These are phyloP conservation scores for Xestobium rufovillosum DNA, from an alignment of 2,888 invertebrate species.

Conservation along the genomic window DNA sequence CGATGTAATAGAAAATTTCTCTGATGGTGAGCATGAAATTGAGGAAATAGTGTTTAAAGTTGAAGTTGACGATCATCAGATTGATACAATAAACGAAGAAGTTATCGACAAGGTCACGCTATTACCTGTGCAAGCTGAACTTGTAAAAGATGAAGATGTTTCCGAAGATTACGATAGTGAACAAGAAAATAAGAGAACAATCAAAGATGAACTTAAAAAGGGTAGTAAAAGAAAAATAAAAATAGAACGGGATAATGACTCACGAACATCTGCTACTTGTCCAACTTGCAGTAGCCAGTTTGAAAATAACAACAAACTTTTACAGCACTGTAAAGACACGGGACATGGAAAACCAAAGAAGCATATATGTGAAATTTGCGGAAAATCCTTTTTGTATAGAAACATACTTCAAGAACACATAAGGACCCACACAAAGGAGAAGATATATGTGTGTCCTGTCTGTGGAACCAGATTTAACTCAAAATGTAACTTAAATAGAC, in stretches of 20 bases:
- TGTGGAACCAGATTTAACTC: slow-evolving; percentile 34
- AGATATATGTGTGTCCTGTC: slow-evolving; percentile 20
- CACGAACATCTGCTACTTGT: not conserved
- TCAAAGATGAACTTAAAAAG: too few species aligned
- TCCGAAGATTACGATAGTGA: too few species aligned
- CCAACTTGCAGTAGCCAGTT: slow-evolving; percentile 3
- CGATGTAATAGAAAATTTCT: too few species aligned
- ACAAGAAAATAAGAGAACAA: too few species aligned
- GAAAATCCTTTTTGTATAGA: too few species aligned
- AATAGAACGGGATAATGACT: slow-evolving; percentile 1
- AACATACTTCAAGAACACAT: too few species aligned
- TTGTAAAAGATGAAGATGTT: too few species aligned
- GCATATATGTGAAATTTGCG: slow-evolving; percentile 23
- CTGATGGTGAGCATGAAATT: too few species aligned
- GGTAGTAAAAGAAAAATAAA: too few species aligned
- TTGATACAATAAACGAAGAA: not conserved
- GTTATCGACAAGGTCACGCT: too few species aligned
- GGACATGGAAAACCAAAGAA: slow-evolving; percentile 21
- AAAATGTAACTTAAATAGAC: slow-evolving; percentile 19
- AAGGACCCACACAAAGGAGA: slow-evolving; percentile 23
- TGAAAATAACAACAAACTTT: not conserved
- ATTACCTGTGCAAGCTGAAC: too few species aligned
- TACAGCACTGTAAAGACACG: not conserved
- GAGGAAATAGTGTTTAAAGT: not conserved
- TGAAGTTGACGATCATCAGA: too few species aligned